phyloP scores from a whole-genome alignment of 2,113 vertebrate genomes.

The Dicrurus megarhynchus region DNA sequence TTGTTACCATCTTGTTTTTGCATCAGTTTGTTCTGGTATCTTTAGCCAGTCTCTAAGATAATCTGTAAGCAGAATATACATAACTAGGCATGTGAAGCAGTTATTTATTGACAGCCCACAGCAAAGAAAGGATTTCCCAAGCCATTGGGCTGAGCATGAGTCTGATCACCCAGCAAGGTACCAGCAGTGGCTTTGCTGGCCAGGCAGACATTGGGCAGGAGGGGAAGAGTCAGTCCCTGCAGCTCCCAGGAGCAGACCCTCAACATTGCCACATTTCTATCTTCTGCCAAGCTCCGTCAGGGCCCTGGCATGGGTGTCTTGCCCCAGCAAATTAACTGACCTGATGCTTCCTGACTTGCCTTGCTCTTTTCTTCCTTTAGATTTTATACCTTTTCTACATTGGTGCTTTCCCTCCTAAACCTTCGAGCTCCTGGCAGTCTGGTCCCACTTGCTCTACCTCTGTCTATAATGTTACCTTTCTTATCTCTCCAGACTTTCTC shows the following conservation, averaged over 20 bases:
- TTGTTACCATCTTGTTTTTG: background rate
- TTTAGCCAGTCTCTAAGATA: background rate
- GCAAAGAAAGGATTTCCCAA: background rate
- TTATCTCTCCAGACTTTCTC: background rate
- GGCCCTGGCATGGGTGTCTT: background rate
- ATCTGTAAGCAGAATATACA: background rate
- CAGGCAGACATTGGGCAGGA: fast-evolving
- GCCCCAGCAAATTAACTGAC: background rate
- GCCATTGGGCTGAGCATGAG: background rate
- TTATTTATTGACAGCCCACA: background rate
- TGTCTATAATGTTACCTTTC: background rate
- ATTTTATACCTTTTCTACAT: background rate
- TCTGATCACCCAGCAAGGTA: background rate
- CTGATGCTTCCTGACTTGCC: background rate
- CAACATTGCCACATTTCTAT: fast-evolving
- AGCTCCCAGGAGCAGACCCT: background rate
- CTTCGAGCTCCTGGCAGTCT: background rate
- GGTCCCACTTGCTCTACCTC: background rate
- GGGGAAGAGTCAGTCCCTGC: background rate
- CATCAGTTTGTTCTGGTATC: background rate
- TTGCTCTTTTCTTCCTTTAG: background rate
- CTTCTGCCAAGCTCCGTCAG: background rate
- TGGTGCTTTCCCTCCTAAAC: background rate
- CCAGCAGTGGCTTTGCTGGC: background rate
- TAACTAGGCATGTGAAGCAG: background rate